phyloP scores from a whole-genome alignment of 2,113 vertebrate genomes.

The Laticauda colubrina region DNA sequence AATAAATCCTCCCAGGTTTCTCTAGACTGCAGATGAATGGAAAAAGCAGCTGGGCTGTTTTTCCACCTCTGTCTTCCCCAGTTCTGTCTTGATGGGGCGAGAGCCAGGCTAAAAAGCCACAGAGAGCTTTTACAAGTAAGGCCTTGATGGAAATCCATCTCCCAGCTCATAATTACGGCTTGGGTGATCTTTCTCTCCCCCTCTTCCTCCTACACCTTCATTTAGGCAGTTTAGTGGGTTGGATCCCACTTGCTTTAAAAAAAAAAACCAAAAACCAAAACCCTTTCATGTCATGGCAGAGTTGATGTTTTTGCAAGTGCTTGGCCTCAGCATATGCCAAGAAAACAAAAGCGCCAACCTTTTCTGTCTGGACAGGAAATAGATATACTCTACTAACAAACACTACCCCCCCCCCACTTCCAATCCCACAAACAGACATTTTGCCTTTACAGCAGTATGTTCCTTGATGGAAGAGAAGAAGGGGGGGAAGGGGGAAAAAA shows the following conservation, averaged over 20 bases:
- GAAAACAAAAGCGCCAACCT: slow-evolving; percentile 21
- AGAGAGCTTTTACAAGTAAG: not conserved
- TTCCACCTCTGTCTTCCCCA: not conserved
- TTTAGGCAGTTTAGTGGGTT: slow-evolving; percentile 29
- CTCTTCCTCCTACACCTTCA: too few species aligned
- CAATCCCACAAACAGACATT: not conserved
- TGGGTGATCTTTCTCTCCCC: not conserved
- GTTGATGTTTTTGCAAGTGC: slow-evolving; percentile 32
- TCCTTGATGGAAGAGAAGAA: slow-evolving; percentile 8
- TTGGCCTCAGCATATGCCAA: not conserved
- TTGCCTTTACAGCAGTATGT: slow-evolving; percentile 9
- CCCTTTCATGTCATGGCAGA: not conserved
- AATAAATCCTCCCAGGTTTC: not conserved
- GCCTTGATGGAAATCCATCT: slow-evolving; percentile 1
- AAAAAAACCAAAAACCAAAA: too few species aligned
- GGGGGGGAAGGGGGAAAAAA: too few species aligned
- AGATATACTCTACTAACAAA: not conserved
- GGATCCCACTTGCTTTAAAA: not conserved
- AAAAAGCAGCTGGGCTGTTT: not conserved
- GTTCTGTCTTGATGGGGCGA: not conserved
- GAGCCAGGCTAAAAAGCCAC: not conserved
- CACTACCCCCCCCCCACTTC: not conserved
- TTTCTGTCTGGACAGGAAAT: slow-evolving; percentile 48
- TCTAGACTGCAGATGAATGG: not conserved
- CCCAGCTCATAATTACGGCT: not conserved